Conservation (phyloP, 2,797 vertebrate genomes). For the Natrix natrix region DNA sequence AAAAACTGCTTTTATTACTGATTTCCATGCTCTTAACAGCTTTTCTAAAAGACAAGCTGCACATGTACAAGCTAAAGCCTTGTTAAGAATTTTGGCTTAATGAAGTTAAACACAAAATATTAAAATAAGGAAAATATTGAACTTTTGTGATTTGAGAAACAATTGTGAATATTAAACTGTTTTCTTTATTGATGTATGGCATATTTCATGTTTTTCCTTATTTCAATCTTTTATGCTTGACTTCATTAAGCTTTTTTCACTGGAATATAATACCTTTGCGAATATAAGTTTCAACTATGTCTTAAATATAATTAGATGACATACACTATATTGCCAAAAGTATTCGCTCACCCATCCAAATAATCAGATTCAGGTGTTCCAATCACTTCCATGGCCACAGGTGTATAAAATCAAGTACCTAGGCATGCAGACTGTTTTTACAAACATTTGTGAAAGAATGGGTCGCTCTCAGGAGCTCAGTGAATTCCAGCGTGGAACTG, state of each 20-base stretch:
- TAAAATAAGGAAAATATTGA: constrained; percentile 66
- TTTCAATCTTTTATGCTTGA: constrained; percentile 72
- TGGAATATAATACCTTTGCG: constrained; percentile 64
- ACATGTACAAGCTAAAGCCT: not conserved
- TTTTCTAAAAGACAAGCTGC: not conserved
- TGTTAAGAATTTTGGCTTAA: constrained; percentile 51
- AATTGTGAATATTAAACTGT: constrained; percentile 74
- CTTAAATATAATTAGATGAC: constrained; percentile 73
- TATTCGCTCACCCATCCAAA: no score
- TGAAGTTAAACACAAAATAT: constrained; percentile 74
- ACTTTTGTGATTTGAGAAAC: constrained; percentile 79
- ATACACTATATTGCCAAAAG: not conserved
- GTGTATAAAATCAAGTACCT: no score
- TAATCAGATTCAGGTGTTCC: no score
- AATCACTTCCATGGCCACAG: no score
- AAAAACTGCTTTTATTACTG: not conserved
- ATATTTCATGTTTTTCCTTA: constrained; percentile 64
- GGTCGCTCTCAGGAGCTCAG: no score
- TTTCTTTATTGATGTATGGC: constrained; percentile 76
- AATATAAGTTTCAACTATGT: constrained; percentile 71
- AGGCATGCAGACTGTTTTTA: no score
- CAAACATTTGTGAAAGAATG: no score
- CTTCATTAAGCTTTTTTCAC: constrained; percentile 75
- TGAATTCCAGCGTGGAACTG: no score
- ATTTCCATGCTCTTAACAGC: not conserved